Evolutionary conservation across 2,797 vertebrate genomes (phyloP), one percentile per base, ranked within the genome.

Genomic region (Sternarchorhynchus goeldii): DNA sequence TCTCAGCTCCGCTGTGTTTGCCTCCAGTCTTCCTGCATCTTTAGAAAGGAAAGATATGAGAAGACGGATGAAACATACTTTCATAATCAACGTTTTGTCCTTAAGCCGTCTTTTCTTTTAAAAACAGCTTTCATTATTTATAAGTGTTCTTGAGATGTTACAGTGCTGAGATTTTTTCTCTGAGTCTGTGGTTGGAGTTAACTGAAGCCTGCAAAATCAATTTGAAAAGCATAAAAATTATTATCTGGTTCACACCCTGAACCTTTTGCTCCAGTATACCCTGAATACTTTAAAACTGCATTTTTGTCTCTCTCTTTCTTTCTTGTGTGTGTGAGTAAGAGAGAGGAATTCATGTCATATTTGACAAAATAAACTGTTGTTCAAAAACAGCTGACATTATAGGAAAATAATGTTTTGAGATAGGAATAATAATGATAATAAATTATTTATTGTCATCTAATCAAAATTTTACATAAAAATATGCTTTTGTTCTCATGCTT

Each of bases 71-170:
- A 94, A 94, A 93, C 93, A 91, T 93, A 91, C 91, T 92, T 91
- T 92, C 90, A 88, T 92, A 94, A 94, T 94, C 92, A 94, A 93
- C 95, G 93, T 94, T 94, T 94, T 92, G 91, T 94, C 93, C 93
- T 92, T 90, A 92, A 92, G 94, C 94, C 90, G 92, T 92, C 94
- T 94, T 95, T 88, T 90, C 94, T 94, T 95, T 88, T 94, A 93
- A 95, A 95, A 96, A 93, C 94, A 95, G 94, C 96, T 97, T 97
- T 97, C 94, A 97, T 98, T 96, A 98, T 98, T 98, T 96, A 96
- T 94, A 97, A 96, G 94, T 94, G 95, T 95, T 94, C 95, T 95
- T 94, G 95, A 97, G 92, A 96, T 92, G 93, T 94, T 94, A 94
- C 93, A 87, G 93, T 94, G 94, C 93, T 95, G 94, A 95, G 95